Evolutionary conservation across 2,113 vertebrate genomes (phyloP), one percentile per base, ranked within the genome.

Genomic region (Myotis lucifugus): DNA sequence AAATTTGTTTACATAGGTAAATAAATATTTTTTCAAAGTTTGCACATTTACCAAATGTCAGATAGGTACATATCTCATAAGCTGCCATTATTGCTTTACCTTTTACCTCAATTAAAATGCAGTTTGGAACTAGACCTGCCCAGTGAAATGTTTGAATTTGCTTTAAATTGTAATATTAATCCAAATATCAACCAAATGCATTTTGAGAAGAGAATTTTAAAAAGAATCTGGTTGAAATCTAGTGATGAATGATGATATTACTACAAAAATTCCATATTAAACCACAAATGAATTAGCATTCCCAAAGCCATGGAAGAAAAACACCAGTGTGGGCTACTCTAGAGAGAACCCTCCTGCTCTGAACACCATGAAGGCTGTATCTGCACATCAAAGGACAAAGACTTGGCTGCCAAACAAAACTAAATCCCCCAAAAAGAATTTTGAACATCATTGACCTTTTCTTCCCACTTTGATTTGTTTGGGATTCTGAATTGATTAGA

Each of bases 331-430:
- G 59, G 23, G 74, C 23, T 83, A 34, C 48, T 6, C 3, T 12
- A 37, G 40, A 87, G 10, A 32, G 13, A 52, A 37, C 8, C 4
- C 11, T 23, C 21, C 50, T 81, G 50, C 12, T 66, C 6, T n/a
- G 50, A 64, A 50, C 17, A 13, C 34, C 34, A 8, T 9, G 19
- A 13, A 85, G 13, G 27, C n/a, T 77, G 0, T 8, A 0, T 32
- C 64, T 69, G 12, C 25, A 89, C 12, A 86, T 82, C 21, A 86
- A 77, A 85, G 37, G 72, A 85, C 50, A 93, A 92, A 89, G 69
- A 82, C 27, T 81, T 93, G 50, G 9, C 90, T 67, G 37, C 18
- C 79, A 91, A 82, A 23, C 25, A 95, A 93, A 70, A 77, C 52
- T 54, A 42, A 89, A 92, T 77, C 46, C 72, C 46, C 34, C 17